phyloP scores from a whole-genome alignment of 1,140 invertebrate genomes.

The Homalodisca vitripennis region DNA sequence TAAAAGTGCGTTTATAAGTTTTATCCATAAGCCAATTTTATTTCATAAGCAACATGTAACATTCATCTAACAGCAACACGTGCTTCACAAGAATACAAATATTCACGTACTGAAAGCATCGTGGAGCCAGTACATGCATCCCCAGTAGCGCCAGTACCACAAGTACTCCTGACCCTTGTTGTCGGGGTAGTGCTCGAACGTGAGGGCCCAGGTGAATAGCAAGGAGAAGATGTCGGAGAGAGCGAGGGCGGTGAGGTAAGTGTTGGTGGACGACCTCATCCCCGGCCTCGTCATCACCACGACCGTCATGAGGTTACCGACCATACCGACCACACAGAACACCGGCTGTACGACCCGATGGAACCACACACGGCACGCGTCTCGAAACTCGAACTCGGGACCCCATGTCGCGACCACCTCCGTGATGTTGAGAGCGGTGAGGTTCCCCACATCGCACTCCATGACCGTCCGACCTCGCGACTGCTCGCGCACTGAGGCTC shows the following conservation, averaged over 20 bases:
- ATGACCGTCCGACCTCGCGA: too few species aligned
- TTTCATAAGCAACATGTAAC: too few species aligned
- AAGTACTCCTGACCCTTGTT: slow-evolving; percentile 49
- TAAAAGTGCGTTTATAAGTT: too few species aligned
- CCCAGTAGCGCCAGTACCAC: slow-evolving; percentile 56
- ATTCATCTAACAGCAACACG: too few species aligned
- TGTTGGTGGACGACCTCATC: slow-evolving; percentile 75
- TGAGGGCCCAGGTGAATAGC: slow-evolving; percentile 63
- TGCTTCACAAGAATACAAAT: too few species aligned
- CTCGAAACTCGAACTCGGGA: slow-evolving; percentile 46
- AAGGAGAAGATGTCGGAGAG: slow-evolving; percentile 71
- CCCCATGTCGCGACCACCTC: background rate
- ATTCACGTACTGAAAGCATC: slow-evolving; percentile 64
- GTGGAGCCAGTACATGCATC: slow-evolving; percentile 58
- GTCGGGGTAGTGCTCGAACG: slow-evolving; percentile 59
- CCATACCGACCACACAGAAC: slow-evolving; percentile 63
- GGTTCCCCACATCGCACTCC: too few species aligned
- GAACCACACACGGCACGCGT: slow-evolving; percentile 57
- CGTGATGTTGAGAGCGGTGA: background rate
- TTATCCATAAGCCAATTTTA: too few species aligned
- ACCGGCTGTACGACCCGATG: slow-evolving; percentile 67
- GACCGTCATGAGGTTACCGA: slow-evolving; percentile 70
- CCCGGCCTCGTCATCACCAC: slow-evolving; percentile 70
- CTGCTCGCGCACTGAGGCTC: too few species aligned
- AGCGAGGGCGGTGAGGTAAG: slow-evolving; percentile 71